Evolutionary conservation across 2,888 invertebrate species (phyloP).

Genomic region (Seladonia tumulorum): DNA sequence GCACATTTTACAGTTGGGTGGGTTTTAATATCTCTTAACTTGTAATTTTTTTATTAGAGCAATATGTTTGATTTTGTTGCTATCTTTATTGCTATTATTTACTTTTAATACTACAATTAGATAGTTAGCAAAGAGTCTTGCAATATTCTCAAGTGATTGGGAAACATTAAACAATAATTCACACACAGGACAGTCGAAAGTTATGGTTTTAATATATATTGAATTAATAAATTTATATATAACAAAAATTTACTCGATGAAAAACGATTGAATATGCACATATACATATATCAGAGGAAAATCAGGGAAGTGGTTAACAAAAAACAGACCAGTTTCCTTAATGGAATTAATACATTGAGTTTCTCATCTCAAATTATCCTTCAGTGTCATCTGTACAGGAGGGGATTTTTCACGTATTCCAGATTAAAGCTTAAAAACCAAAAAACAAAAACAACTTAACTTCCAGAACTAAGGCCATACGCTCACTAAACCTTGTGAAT

Average conservation of each 20-base stretch:
- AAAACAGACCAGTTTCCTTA: constrained; percentile 23
- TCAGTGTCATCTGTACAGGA: constrained; percentile 36
- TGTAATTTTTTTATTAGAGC: constrained; percentile 22
- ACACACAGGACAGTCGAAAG: neutral
- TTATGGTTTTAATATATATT: constrained; percentile 24
- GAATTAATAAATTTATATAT: constrained; percentile 20
- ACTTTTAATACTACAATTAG: neutral
- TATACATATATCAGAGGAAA: constrained; percentile 32
- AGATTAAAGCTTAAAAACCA: constrained; percentile 52
- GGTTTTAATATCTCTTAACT: neutral
- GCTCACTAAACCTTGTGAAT: constrained; percentile 77
- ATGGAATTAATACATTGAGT: constrained; percentile 28
- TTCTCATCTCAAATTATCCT: constrained; percentile 44
- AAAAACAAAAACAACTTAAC: constrained; percentile 46
- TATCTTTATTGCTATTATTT: constrained; percentile 19
- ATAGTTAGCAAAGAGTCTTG: neutral
- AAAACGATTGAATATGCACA: constrained; percentile 20
- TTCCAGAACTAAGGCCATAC: constrained; percentile 67
- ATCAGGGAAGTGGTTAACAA: constrained; percentile 40
- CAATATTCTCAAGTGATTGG: neutral
- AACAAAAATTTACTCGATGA: neutral
- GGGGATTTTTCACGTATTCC: constrained; percentile 49
- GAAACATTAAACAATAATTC: constrained; percentile 16
- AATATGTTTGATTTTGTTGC: constrained; percentile 1
- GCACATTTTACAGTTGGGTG: neutral